Evolutionary conservation across 1,140 invertebrate species (phyloP).

Genomic region (Aphidius ervi): DNA sequence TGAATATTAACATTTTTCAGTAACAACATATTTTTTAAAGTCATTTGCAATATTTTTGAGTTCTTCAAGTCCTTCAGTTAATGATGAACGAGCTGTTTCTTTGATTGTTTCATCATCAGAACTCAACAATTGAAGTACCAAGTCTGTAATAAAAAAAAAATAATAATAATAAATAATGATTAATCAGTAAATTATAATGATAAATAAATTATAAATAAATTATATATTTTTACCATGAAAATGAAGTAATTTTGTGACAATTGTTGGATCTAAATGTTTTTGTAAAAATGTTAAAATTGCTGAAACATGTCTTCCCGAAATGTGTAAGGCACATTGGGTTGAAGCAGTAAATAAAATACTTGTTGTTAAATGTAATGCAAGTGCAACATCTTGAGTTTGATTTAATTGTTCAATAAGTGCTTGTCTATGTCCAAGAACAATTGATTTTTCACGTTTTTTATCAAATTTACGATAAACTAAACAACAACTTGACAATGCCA

Average conservation of each 20-base stretch:
- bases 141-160: not conserved
- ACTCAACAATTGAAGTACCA: slow-evolving; percentile 15
- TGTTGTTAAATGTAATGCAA: slow-evolving; percentile 76
- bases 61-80: slow-evolving; percentile 3
- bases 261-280: slow-evolving; percentile 61
- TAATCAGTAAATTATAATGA: no score
- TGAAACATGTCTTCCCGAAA: slow-evolving; percentile 86
- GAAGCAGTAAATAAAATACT: slow-evolving; percentile 78
- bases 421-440: slow-evolving; percentile 75
- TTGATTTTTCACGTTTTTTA: slow-evolving; percentile 77
- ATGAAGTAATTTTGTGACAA: slow-evolving; percentile 59
- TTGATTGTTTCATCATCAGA: slow-evolving; percentile 1
- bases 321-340: slow-evolving; percentile 80
- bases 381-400: slow-evolving; percentile 69
- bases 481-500: slow-evolving; percentile 68
- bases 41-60: slow-evolving; percentile 12
- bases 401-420: slow-evolving; percentile 75
- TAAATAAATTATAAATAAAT: no score
- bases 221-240: slow-evolving; percentile 68
- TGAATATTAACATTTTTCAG: not conserved
- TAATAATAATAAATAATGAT: not conserved
- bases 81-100: not conserved
- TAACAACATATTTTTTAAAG: slow-evolving; percentile 13
- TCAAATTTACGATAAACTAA: slow-evolving; percentile 84
- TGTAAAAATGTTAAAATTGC: slow-evolving; percentile 72